Evolutionary conservation across 2,888 invertebrate genomes (phyloP), one percentile per base, ranked within the genome.

Genomic region (Adineta ricciae): DNA sequence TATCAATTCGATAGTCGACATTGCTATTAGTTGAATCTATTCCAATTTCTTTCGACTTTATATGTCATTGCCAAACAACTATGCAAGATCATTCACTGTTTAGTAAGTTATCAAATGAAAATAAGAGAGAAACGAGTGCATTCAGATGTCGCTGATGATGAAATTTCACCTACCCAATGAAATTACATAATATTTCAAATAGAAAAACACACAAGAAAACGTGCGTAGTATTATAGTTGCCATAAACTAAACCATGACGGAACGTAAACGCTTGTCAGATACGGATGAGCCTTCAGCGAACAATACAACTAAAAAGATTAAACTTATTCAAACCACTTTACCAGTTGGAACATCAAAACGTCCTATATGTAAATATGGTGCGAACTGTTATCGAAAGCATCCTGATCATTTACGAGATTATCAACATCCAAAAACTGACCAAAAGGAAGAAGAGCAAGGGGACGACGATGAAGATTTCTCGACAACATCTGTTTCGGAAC

Each of bases 321-420:
- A 64, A 64, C 64, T 64, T 64, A 1, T 32, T 32, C 64, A 64
- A 64, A 32, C 64, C 27, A 64, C 32, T 14, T 64, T 64, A 64
- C 27, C 64, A 32, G 3, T 14, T 32, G 21, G 16, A 14, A 32
- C 32, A 32, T 64, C 64, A n/a, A 64, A 27, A 32, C 64, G 64
- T 36, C 85, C 83, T 54, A 36, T 46, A 8, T 85, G 85, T 85
- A 83, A 50, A 84, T 85, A 85, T 56, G 85, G 85, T 36, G 73
- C 83, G 7, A 85, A 85, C 78, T 85, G 85, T 49, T 85, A 72
- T 54, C 64, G 84, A 73, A 85, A 83, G 56, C 83, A 85, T 54
- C 52, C 27, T 14, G 72, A 82, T 50, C 85, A 85, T 85, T 50
- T 82, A 38, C 52, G 72, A 78, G 72, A 83, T 32, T 85, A 32